Base-by-base conservation (phyloP, 2,797 vertebrate species). In the Sparidentex hasta region DNA sequence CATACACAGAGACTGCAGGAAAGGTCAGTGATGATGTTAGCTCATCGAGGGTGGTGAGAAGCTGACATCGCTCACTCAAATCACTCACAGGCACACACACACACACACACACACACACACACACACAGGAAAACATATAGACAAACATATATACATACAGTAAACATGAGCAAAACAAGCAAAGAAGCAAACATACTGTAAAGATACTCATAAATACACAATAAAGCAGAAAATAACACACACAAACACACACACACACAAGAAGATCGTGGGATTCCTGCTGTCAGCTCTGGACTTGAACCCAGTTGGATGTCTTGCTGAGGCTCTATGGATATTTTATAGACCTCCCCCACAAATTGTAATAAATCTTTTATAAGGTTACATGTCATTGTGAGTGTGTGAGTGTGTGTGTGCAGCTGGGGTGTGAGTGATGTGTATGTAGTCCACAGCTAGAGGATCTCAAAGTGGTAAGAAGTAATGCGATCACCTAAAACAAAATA, bases 261-360 rank as follows among this genome's bases (percentile, higher is more conserved):
- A 33, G 72, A 4, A 55, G 18, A 70, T 82, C 57, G 0, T 23
- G 68, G 80, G 84, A 90, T 81, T 78, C 21, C 63, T 71, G 5
- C 62, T 71, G 78, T 83, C 84, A 74, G 44, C 81, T 20, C 69
- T 80, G 58, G 81, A 73, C 69, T 29, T 70, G 82, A 88, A 77
- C 69, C 44, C 52, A 68, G 65, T 83, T 14, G 7, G 71, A 88
- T 82, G 69, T 82, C 80, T 80, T 63, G 75, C 87, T 83, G 88
- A 84, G 78, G 81, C 70, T 82, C 68, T 71, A 88, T 93, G 77
- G 90, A 92, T 93, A 91, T 92, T 93, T 91, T 88, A 91, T 92
- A 76, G 82, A 64, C 73, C 61, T 88, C 83, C 82, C 74, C 74
- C 75, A 81, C 72, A 76, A 86, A 86, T 70, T 65, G 27, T 58